Base-by-base conservation (phyloP, 1,140 invertebrate genomes). In the Anoplolepis gracilipes region DNA sequence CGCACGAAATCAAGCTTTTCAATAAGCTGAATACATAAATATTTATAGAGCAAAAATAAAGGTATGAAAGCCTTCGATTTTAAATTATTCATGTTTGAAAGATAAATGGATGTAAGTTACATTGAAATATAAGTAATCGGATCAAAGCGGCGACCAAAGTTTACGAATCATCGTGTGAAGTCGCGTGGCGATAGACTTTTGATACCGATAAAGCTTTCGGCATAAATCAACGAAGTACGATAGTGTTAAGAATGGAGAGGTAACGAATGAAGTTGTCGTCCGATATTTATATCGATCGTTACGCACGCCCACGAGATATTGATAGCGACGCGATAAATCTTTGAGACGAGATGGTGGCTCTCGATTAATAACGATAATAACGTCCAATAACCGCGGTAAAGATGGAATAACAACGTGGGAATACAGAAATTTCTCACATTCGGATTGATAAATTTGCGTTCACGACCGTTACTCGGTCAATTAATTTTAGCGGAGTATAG, bases 241-340 rank as follows among this genome's bases (percentile, higher is more conserved):
- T 33, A 19, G 36, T 19, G 28, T 49, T 57, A 81, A 73, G 49
- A 82, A 61, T 59, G 22, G 25, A 39, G 67, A 72, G 28, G 25
- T 33, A 72, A 82, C 36, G 22, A 73, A 82, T 69, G 59, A 82
- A 82, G 78, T 82, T 73, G 67, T 59, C 53, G 16, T 19, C 22
- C 67, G 36, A 82, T 82, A 82, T 82, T 82, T 82, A 82, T 82
- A 46, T 5, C 46, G 67, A 82, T 61, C n/a, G 67, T 82, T 82
- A 82, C 36, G 64, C 64, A 42, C 64, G 78, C 53, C 55, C 28
- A 82, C 55, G 67, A 82, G 78, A 82, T 73, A 82, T 59, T 46
- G 67, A 82, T 73, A 61, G 39, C 16, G 39, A 19, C 30, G 67
- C 67, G 53, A 72, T 82, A 82, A 82, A 73, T 72, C 25, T 42